Evolutionary conservation across 2,113 vertebrate species (phyloP), one percentile per base, ranked within the genome.

Genomic region (Alosa alosa): DNA sequence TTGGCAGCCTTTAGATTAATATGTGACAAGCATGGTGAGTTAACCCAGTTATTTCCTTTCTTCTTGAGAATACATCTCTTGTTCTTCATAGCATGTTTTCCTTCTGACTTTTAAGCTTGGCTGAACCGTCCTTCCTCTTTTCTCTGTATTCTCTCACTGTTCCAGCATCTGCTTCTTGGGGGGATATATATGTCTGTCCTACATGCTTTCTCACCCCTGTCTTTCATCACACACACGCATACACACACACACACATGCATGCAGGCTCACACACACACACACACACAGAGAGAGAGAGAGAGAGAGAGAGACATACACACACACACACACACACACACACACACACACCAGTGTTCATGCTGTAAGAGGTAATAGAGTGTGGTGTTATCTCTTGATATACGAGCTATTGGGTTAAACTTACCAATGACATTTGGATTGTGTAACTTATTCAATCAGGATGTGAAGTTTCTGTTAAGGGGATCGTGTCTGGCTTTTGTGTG

Each of bases 191-290:
- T 87, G 81, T 85, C 82, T 90, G 87, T 87, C 86, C 87, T 90
- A 87, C 86, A 87, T 91, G 89, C 85, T 90, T 91, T 88, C 83
- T 90, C 83, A 89, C 85, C 89, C 89, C 87, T 89, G 87, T 86
- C 88, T 85, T 49, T 49, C 7, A 49, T 49, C 47, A 22, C 55
- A 60, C 55, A 60, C 55, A 60, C 55, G 22, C 55, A 22, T 18
- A 22, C 55, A 22, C 55, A 57, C 55, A 57, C 55, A 60, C 55
- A 60, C 55, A 60, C 55, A 60, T 31, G 31, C 31, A 31, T 31
- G 31, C 31, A 31, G 31, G 31, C 31, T 31, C 55, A 60, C 55
- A 60, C 55, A 60, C 47, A 20, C 55, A 60, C 18, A 44, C 2
- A 31, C 55, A 60, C 55, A 60, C 55, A 60, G n/a, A n/a, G n/a